Evolutionary conservation across 2,113 vertebrate species (phyloP).

Genomic region (Tyrannus savana): DNA sequence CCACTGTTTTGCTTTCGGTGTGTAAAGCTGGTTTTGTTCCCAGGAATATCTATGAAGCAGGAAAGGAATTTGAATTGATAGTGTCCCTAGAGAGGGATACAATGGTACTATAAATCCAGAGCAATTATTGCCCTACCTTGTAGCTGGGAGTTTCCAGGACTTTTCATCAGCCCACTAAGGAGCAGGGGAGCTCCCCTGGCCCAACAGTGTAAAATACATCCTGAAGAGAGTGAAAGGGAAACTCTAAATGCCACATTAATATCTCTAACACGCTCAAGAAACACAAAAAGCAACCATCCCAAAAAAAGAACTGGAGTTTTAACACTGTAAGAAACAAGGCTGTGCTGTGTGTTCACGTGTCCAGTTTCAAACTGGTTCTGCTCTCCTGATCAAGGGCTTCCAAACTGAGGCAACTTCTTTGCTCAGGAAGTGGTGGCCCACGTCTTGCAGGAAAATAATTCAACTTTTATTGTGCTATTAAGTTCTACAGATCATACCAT

Average conservation of each 20-base stretch:
- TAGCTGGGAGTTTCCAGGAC: background rate
- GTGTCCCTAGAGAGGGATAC: background rate
- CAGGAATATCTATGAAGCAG: background rate
- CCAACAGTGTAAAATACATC: background rate
- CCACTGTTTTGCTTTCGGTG: background rate
- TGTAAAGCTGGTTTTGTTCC: background rate
- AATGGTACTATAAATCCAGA: background rate
- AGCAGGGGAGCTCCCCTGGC: background rate
- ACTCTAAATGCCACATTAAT: background rate
- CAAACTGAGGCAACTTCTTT: background rate
- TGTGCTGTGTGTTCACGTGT: background rate
- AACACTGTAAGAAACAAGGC: background rate
- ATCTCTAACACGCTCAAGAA: background rate
- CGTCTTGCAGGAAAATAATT: background rate
- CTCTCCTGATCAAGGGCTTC: background rate
- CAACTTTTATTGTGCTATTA: background rate
- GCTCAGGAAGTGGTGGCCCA: background rate
- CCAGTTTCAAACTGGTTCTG: background rate
- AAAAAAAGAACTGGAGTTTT: background rate
- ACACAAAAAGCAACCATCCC: background rate
- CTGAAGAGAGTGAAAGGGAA: background rate
- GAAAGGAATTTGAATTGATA: conserved; percentile 2
- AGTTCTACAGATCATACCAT: background rate
- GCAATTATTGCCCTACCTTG: background rate
- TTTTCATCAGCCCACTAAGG: background rate